Percentiles rank a stretch among this genome's conserved stretches.
These are phyloP conservation scores for Naso thynnoides DNA, from an alignment of 2,797 vertebrate species.

Conservation along the genomic window DNA sequence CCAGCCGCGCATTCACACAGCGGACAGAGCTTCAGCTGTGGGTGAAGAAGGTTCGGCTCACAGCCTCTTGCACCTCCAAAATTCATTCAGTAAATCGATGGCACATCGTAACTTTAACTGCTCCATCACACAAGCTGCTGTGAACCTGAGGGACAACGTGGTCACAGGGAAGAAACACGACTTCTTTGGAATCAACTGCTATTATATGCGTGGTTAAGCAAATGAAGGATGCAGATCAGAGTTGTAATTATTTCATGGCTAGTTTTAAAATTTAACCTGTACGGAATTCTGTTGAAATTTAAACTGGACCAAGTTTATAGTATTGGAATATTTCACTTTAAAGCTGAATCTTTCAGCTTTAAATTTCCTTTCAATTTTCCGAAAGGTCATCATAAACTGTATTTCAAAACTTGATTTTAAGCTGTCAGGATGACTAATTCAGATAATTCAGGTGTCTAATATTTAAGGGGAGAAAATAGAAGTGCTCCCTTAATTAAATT, in stretches of 20 bases:
- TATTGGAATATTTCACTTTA: not conserved
- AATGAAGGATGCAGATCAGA: not conserved
- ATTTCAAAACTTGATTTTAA: too few relatives aligned
- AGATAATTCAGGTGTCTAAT: not conserved
- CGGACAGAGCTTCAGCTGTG: conserved; percentile 25
- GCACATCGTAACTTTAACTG: conserved; percentile 76
- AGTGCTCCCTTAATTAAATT: not conserved
- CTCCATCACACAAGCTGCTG: conserved; percentile 63
- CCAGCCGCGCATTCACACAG: conserved; percentile 32
- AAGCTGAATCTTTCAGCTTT: not conserved
- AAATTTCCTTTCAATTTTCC: not conserved
- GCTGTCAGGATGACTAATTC: not conserved
- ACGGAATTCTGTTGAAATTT: not conserved
- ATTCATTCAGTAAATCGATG: conserved; percentile 82
- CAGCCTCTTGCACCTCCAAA: conserved; percentile 80
- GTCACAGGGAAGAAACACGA: conserved; percentile 80
- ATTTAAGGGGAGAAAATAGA: not conserved
- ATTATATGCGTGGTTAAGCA: conserved; percentile 84
- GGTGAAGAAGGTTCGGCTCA: conserved; percentile 36
- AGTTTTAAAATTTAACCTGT: not conserved
- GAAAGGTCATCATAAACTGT: not conserved
- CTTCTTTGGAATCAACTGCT: conserved; percentile 84
- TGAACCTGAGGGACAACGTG: conserved; percentile 84
- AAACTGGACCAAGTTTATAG: not conserved
- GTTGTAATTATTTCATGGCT: not conserved